phyloP scores from a whole-genome alignment of 2,113 vertebrate genomes.

The Pluvialis apricaria region DNA sequence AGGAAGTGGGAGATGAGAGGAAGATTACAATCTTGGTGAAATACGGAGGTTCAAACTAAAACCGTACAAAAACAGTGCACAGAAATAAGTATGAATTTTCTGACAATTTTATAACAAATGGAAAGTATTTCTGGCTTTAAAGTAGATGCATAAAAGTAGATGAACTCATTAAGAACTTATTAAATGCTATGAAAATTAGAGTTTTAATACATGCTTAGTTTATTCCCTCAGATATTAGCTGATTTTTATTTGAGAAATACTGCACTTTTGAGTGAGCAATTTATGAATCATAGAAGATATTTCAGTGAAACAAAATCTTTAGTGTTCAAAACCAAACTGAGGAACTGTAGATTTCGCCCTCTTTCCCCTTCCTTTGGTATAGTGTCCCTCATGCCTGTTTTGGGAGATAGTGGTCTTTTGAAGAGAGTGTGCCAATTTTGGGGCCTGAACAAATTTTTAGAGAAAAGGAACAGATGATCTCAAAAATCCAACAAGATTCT shows the following conservation, averaged over 20 bases:
- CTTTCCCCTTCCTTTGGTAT: not conserved
- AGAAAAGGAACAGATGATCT: not conserved
- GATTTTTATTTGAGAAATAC: not conserved
- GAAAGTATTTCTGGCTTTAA: not conserved
- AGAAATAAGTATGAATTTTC: not conserved
- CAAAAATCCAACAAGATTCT: not conserved
- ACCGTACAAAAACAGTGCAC: not conserved
- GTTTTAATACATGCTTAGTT: not conserved
- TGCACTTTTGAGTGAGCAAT: not conserved
- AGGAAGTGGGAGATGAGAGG: not conserved
- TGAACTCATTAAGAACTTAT: not conserved
- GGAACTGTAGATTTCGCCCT: not conserved
- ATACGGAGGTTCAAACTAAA: not conserved
- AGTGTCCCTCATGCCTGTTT: too few relatives aligned
- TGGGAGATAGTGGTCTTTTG: not conserved
- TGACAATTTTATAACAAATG: not conserved
- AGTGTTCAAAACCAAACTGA: not conserved
- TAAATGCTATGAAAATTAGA: not conserved
- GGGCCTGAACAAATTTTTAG: not conserved
- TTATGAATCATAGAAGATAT: not conserved
- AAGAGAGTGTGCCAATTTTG: not conserved
- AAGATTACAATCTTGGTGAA: not conserved
- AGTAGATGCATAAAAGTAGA: not conserved
- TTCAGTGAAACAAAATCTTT: not conserved
- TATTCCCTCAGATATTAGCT: not conserved